Conservation (phyloP, 30 jellyfish, hydroid and myxozoan genomes). For the Chironex yamaguchii region DNA sequence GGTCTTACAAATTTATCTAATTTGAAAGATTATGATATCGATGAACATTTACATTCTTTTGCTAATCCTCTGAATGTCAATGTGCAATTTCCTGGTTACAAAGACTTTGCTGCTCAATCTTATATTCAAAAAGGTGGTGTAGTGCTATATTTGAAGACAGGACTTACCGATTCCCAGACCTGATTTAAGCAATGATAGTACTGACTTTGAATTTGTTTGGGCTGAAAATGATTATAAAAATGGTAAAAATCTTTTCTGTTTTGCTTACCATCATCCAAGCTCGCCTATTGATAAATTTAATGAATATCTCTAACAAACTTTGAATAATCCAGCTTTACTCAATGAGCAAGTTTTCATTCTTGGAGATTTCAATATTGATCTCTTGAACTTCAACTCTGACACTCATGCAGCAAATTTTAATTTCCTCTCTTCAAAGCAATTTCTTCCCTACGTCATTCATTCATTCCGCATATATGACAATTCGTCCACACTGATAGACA, state of each 20-base stretch:
- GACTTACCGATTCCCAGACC: background rate
- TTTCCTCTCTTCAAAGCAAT: slow-evolving; percentile 43
- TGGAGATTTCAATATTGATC: too few relatives aligned
- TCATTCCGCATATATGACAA: slow-evolving; percentile 59
- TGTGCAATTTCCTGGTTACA: slow-evolving; percentile 4
- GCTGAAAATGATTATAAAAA: background rate
- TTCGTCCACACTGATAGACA: slow-evolving; percentile 53
- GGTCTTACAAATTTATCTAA: background rate
- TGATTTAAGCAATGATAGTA: background rate
- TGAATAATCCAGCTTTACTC: background rate
- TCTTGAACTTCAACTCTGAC: background rate
- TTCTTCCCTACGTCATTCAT: slow-evolving; percentile 51
- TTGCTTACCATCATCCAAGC: background rate
- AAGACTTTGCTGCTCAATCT: background rate
- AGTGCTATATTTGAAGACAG: background rate
- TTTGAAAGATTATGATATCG: background rate
- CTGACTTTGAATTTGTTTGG: background rate
- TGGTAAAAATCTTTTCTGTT: background rate
- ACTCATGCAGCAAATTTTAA: slow-evolving; percentile 6
- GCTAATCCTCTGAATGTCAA: background rate
- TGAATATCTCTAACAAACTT: background rate
- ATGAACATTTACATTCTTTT: slow-evolving; percentile 1
- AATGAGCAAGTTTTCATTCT: slow-evolving; percentile 5
- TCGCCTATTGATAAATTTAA: background rate
- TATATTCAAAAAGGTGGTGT: background rate